These are phyloP conservation scores for Megalops cyprinoides DNA, from an alignment of 2,797 vertebrate species.

Conservation along the genomic window DNA sequence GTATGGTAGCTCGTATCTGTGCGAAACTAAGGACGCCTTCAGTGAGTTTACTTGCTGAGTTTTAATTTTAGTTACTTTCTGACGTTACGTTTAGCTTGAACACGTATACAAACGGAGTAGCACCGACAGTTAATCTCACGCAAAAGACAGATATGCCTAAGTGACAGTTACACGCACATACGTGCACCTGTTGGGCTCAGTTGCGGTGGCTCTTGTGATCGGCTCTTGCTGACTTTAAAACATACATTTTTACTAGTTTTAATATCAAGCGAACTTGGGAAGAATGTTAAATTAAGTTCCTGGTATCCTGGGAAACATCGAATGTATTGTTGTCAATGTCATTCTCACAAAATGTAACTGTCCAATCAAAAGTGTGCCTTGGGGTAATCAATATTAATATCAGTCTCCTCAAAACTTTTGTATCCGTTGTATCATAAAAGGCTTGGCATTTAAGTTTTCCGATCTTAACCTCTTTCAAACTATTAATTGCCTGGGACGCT, in stretches of 20 bases:
- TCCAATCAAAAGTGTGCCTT: no score
- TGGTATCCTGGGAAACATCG: neutral
- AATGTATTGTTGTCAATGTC: neutral
- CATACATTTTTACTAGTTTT: no score
- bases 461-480: neutral
- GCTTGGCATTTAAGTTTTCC: neutral
- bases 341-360: no score
- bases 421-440: neutral
- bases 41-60: no score
- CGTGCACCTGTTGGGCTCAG: slow-evolving; percentile 2
- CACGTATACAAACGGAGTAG: neutral
- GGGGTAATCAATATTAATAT: neutral
- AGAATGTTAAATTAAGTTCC: no score
- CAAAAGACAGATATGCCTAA: neutral
- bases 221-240: no score
- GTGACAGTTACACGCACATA: neutral
- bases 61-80: neutral
- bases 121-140: neutral
- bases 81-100: neutral
- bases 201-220: neutral
- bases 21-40: no score
- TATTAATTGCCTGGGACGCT: neutral
- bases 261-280: no score
- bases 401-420: no score
- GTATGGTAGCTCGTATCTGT: no score